phyloP scores from a whole-genome alignment of 2,113 vertebrate genomes.

The Porphyrio hochstetteri region DNA sequence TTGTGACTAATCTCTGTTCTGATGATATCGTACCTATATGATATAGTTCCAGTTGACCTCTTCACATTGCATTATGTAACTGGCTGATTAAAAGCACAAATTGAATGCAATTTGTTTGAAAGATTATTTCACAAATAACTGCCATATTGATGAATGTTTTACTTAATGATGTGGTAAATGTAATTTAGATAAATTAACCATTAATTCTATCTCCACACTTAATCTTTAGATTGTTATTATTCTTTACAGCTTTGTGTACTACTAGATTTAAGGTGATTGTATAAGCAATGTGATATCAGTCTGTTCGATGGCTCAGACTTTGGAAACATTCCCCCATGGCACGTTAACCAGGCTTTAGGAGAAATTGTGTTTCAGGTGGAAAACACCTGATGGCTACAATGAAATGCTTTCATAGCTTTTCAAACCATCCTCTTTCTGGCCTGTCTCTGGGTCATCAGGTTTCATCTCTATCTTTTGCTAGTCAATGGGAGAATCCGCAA shows the following conservation, averaged over 20 bases:
- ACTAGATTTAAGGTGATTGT: background rate
- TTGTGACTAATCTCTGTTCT: constrained; percentile 47
- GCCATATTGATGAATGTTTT: background rate
- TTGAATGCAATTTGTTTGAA: constrained; percentile 15
- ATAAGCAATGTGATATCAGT: background rate
- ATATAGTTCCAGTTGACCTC: background rate
- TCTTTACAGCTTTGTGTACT: background rate
- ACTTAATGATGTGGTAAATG: constrained; percentile 10
- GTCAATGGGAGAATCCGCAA: background rate
- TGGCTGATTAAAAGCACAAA: constrained; percentile 49
- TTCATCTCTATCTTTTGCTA: background rate
- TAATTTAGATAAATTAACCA: constrained; percentile 25
- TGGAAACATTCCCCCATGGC: background rate
- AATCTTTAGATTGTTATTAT: background rate
- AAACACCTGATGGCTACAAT: background rate
- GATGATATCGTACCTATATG: background rate
- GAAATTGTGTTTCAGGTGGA: background rate
- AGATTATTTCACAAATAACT: constrained; percentile 11
- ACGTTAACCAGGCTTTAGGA: background rate
- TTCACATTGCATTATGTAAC: background rate
- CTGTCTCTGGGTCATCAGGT: background rate
- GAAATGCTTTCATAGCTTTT: background rate
- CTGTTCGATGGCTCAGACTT: background rate
- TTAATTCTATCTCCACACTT: background rate
- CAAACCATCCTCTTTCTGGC: background rate